Percentiles rank a stretch among this genome's conserved stretches.
These are phyloP conservation scores for Aurelia sp. DNA, from an alignment of 30 jellyfish, hydroid and myxozoan genomes.

Conservation along the genomic window DNA sequence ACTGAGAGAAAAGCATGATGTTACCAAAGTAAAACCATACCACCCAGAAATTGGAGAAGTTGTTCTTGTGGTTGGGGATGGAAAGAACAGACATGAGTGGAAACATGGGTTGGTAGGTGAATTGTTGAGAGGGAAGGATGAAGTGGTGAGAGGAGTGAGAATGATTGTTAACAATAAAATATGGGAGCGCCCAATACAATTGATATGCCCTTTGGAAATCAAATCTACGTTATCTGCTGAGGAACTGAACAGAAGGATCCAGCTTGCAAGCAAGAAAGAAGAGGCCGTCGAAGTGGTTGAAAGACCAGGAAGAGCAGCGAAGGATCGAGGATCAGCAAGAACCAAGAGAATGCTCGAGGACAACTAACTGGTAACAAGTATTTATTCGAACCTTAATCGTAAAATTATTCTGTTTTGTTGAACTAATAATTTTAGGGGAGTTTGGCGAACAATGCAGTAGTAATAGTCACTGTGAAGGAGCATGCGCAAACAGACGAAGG, in stretches of 20 bases:
- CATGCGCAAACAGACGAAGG: too few species aligned
- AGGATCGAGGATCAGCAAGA: constrained; percentile 1
- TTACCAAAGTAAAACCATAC: constrained; percentile 39
- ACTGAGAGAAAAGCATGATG: constrained; percentile 70
- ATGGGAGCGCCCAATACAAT: constrained; percentile 56
- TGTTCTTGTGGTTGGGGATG: constrained; percentile 45
- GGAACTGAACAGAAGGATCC: not conserved
- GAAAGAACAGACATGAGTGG: constrained; percentile 39
- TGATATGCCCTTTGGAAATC: constrained; percentile 44
- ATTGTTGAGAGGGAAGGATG: constrained; percentile 11
- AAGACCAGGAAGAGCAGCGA: constrained; percentile 23
- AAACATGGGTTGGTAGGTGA: constrained; percentile 35
- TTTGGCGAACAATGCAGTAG: too few species aligned
- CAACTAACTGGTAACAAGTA: not conserved
- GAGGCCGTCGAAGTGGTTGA: not conserved
- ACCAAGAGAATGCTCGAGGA: not conserved
- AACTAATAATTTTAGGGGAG: constrained; percentile 27
- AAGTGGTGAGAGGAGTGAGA: constrained; percentile 45
- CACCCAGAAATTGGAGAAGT: constrained; percentile 62
- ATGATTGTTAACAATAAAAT: constrained; percentile 34
- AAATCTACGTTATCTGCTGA: constrained; percentile 22
- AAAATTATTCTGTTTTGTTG: constrained; percentile 12
- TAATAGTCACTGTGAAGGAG: too few species aligned
- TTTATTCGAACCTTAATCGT: not conserved
- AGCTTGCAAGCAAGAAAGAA: constrained; percentile 12